Conservation (phyloP, 2,797 vertebrate species). For the Nannoperca australis region DNA sequence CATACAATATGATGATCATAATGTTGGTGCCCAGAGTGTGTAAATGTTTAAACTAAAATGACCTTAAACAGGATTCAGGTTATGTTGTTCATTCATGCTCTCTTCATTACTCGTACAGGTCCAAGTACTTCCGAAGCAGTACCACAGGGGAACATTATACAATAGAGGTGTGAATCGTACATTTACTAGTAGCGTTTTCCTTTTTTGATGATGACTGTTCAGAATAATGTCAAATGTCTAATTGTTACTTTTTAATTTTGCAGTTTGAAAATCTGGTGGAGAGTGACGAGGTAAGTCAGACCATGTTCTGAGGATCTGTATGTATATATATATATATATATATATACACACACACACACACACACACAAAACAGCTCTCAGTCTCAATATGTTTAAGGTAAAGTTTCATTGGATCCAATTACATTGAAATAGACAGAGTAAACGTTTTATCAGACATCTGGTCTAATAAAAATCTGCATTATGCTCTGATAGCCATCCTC, state of each 20-base stretch:
- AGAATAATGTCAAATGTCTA: background rate
- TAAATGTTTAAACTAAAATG: too few relatives aligned
- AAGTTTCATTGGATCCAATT: background rate
- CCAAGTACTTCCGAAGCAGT: constrained; percentile 95
- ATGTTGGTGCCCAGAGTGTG: background rate
- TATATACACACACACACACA: too few relatives aligned
- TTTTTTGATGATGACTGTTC: background rate
- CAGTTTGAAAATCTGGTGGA: constrained; percentile 99
- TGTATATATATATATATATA: background rate
- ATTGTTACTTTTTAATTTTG: constrained; percentile 63
- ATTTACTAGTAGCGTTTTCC: background rate
- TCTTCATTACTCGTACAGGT: constrained; percentile 82
- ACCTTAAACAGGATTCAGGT: too few relatives aligned
- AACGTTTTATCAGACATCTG: background rate
- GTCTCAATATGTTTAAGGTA: too few relatives aligned
- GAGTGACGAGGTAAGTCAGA: constrained; percentile 94
- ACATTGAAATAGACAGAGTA: background rate
- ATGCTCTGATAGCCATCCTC: background rate
- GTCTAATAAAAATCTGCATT: constrained; percentile 43
- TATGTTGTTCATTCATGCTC: background rate
- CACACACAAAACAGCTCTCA: too few relatives aligned
- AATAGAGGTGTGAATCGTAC: constrained; percentile 89
- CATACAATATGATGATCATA: background rate
- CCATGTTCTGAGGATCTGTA: background rate
- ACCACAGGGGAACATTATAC: constrained; percentile 94